Conservation (phyloP, 2,888 invertebrate species). For the Himalopsyche anomala region DNA sequence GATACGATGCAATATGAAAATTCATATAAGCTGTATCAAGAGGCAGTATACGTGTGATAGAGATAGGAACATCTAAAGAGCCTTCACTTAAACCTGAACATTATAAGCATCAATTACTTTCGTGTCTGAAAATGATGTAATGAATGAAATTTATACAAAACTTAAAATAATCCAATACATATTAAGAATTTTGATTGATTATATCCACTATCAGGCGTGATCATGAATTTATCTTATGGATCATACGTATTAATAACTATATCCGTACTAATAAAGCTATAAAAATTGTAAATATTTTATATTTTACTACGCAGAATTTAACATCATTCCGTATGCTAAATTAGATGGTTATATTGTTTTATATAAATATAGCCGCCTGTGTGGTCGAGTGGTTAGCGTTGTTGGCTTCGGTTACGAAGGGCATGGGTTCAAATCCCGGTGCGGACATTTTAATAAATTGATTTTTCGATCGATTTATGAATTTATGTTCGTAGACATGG, state of each 20-base stretch:
- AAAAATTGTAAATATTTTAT: background rate
- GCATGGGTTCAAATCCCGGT: no score
- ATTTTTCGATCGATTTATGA: no score
- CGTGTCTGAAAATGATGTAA: slow-evolving; percentile 20
- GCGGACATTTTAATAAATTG: no score
- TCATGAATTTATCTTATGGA: background rate
- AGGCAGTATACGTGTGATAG: background rate
- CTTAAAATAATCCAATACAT: slow-evolving; percentile 18
- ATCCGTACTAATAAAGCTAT: background rate
- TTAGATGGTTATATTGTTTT: no score
- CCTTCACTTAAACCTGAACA: background rate
- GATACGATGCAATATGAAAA: slow-evolving; percentile 26
- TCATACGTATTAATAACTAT: background rate
- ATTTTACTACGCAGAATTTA: background rate
- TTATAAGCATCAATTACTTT: slow-evolving; percentile 22
- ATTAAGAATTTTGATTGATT: slow-evolving; percentile 10
- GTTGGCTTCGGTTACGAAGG: no score
- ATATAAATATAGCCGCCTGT: no score
- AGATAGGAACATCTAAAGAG: background rate
- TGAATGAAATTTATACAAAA: slow-evolving; percentile 22
- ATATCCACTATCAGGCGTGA: background rate
- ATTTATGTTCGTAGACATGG: no score
- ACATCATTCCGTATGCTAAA: no score
- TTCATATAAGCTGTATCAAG: slow-evolving; percentile 5
- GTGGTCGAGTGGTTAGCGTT: no score